phyloP scores from a whole-genome alignment of 2,797 vertebrate species.

The Zalophus californianus region DNA sequence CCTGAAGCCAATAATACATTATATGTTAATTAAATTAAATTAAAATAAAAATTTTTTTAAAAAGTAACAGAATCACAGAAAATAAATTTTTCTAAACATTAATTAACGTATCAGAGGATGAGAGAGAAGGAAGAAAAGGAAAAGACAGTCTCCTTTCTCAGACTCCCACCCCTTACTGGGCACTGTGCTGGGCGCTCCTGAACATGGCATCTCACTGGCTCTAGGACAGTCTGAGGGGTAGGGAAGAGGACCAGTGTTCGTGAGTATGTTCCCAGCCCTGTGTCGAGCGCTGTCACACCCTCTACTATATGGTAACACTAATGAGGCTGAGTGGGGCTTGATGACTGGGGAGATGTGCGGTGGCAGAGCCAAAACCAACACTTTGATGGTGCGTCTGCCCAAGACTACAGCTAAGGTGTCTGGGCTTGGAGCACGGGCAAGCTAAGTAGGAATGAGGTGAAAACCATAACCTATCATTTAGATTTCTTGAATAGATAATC shows the following conservation, averaged over 20 bases:
- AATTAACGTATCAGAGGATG: background rate
- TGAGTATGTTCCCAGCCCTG: background rate
- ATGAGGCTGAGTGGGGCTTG: background rate
- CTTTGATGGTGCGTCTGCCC: rapidly evolving
- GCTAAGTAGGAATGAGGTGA: background rate
- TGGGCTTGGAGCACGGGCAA: background rate
- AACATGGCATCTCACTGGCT: no score
- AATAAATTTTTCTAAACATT: background rate
- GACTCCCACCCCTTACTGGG: background rate
- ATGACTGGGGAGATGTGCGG: rapidly evolving
- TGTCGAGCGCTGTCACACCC: no score
- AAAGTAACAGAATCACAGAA: background rate
- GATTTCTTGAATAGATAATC: background rate
- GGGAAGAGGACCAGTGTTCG: background rate
- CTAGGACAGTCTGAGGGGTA: background rate
- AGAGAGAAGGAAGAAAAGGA: background rate
- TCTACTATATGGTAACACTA: background rate
- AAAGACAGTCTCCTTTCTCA: background rate
- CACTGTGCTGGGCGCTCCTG: background rate
- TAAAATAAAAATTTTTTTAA: background rate
- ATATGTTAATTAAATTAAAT: background rate
- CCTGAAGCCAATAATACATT: background rate
- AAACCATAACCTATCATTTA: background rate
- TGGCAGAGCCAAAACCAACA: background rate
- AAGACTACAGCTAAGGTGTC: rapidly evolving